Conservation (phyloP, 2,113 vertebrate species). For the Panthera uncia region DNA sequence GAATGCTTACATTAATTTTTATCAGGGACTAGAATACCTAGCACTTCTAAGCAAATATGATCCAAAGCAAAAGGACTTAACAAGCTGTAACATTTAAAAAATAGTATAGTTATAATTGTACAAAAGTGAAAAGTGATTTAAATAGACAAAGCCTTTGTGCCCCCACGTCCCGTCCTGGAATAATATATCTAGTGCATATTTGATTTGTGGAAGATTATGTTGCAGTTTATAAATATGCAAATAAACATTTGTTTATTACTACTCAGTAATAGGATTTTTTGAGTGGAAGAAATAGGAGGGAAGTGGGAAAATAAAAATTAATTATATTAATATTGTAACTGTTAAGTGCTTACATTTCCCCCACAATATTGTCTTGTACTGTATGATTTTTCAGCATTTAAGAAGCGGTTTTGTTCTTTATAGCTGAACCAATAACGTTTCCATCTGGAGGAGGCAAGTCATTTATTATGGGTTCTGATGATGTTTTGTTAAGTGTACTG, state of each 20-base stretch:
- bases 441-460: conserved; percentile 95
- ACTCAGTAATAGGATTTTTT: conserved; percentile 51
- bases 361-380: conserved; percentile 80
- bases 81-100: neutral
- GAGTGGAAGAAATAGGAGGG: conserved; percentile 54
- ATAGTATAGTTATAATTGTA: neutral
- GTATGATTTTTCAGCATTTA: conserved; percentile 83
- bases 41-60: neutral
- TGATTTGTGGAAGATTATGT: conserved; percentile 22
- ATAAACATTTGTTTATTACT: conserved; percentile 30
- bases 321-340: conserved; percentile 71
- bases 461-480: conserved; percentile 97
- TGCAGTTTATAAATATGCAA: conserved; percentile 31
- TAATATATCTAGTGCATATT: conserved; percentile 29
- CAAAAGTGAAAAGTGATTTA: conserved; percentile 28
- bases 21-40: neutral
- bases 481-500: conserved; percentile 96
- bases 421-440: conserved; percentile 97
- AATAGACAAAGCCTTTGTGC: conserved; percentile 36
- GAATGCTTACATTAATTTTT: conserved; percentile 45
- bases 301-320: conserved; percentile 67
- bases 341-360: conserved; percentile 76
- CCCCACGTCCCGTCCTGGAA: neutral
- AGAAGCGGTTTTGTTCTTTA: conserved; percentile 86
- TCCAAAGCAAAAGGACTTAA: conserved; percentile 18